Evolutionary conservation across 2,113 vertebrate genomes (phyloP).

Genomic region (Saguinus imperator): DNA sequence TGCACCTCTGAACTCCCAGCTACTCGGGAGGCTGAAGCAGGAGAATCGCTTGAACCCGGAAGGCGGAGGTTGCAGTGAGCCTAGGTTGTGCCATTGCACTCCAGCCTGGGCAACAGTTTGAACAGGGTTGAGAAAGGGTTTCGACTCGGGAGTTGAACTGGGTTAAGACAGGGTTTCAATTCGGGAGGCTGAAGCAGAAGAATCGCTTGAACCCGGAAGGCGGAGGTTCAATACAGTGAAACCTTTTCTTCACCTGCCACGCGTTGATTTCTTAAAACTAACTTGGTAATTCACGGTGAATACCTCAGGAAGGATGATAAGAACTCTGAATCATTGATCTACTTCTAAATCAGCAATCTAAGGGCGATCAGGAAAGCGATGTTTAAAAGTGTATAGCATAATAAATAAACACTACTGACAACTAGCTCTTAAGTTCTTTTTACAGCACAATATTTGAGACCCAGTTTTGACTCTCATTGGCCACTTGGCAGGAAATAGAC

Average conservation of each 20-base stretch:
- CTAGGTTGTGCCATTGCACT: too few species aligned
- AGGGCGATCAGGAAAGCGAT: conserved; percentile 16
- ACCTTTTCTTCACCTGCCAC: too few species aligned
- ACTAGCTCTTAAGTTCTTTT: not conserved
- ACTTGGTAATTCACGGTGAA: not conserved
- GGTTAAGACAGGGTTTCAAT: too few species aligned
- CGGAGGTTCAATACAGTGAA: too few species aligned
- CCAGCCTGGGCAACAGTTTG: too few species aligned
- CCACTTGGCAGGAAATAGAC: not conserved
- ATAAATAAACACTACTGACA: conserved; percentile 56
- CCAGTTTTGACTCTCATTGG: not conserved
- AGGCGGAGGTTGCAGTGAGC: not conserved
- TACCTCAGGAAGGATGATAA: conserved; percentile 2
- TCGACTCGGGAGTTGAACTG: too few species aligned
- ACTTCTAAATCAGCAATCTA: conserved; percentile 28
- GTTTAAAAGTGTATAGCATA: conserved; percentile 43
- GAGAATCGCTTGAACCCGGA: not conserved
- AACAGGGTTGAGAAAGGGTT: too few species aligned
- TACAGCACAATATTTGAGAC: not conserved
- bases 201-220: too few species aligned
- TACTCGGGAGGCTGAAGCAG: not conserved
- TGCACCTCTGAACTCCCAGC: too few species aligned
- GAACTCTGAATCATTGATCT: conserved; percentile 37
- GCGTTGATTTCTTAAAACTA: not conserved
- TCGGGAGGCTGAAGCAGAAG: too few species aligned